Base-by-base conservation (phyloP, 2,797 vertebrate species). In the Syngnathus acus region DNA sequence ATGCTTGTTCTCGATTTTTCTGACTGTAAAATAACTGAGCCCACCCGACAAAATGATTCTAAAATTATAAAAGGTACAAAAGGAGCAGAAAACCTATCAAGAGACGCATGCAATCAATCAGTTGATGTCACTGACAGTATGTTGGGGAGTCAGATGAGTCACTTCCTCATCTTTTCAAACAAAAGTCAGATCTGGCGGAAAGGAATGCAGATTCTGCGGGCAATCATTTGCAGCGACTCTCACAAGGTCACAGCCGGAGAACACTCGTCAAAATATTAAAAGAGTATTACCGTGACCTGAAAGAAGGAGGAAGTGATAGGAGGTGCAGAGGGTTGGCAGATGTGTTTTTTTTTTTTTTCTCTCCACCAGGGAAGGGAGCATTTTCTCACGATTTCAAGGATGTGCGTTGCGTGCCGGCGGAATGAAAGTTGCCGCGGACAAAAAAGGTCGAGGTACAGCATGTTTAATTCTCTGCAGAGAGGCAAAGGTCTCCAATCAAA, bases 401-500 rank as follows among this genome's bases (percentile, higher is more conserved):
- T 67, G 76, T 68, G 50, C 16, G 6, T 65, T 78, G 65, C 72
- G 73, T 69, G 72, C 69, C 78, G 53, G 75, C 64, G 73, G 78
- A 88, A 84, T 87, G 77, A 87, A 87, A 88, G 86, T 86, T 75
- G 48, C 68, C 67, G 73, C 73, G 76, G 86, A 89, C 78, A 75
- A 90, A 90, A 91, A 91, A 91, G 90, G 91, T 90, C 88, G 86
- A 59, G 67, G 81, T 83, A 79, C 62, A 66, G 79, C 81, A 90
- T 89, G 88, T 92, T 90, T 91, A 90, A 92, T 91, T 91, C 86
- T 88, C 76, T 32, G 77, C 66, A 79, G 74, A 55, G 51, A 87
- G 87, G 74, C 89, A 90, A 90, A 91, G 90, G 90, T 92, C 89
- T 82, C 54, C 6, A 85, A 88, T 92, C 74, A 57, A 88, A 85